phyloP scores from a whole-genome alignment of 2,113 vertebrate species.

The Chelonoidis abingdonii region DNA sequence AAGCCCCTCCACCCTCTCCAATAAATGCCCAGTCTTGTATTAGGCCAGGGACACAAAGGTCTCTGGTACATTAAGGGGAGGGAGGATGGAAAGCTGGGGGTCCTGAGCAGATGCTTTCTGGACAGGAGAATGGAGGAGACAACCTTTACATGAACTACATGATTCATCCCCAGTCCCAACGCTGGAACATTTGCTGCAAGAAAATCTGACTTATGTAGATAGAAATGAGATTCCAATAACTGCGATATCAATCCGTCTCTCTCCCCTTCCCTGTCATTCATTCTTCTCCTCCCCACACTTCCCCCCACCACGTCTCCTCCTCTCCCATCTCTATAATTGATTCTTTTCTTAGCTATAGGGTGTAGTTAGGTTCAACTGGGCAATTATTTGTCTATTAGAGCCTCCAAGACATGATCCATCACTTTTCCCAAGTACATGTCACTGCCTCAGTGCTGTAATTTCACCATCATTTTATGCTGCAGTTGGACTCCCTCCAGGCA shows the following conservation, averaged over 20 bases:
- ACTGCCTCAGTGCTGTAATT: slow-evolving; percentile 34
- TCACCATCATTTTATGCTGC: slow-evolving; percentile 12
- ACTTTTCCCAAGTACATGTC: background rate
- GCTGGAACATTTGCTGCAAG: slow-evolving; percentile 61
- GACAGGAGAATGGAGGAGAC: slow-evolving; percentile 10
- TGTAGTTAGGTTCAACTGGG: slow-evolving; percentile 44
- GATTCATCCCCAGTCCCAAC: slow-evolving; percentile 41
- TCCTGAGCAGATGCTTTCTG: background rate
- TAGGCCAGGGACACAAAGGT: background rate
- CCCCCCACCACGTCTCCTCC: slow-evolving; percentile 60
- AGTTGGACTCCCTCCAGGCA: background rate
- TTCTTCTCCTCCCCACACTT: slow-evolving; percentile 51
- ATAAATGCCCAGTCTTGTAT: background rate
- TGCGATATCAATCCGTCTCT: slow-evolving; percentile 67
- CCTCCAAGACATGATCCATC: slow-evolving; percentile 51
- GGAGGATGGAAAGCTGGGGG: rapidly evolving
- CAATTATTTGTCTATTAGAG: slow-evolving; percentile 50
- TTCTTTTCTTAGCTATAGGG: slow-evolving; percentile 56
- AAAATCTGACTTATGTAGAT: slow-evolving; percentile 68
- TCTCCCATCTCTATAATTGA: slow-evolving; percentile 70
- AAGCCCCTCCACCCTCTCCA: background rate
- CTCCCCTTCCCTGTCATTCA: slow-evolving; percentile 62
- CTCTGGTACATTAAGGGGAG: background rate
- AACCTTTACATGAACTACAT: slow-evolving; percentile 59
- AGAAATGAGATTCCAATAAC: slow-evolving; percentile 64